Evolutionary conservation across 2,888 invertebrate species (phyloP).

Genomic region (Antitype chi): DNA sequence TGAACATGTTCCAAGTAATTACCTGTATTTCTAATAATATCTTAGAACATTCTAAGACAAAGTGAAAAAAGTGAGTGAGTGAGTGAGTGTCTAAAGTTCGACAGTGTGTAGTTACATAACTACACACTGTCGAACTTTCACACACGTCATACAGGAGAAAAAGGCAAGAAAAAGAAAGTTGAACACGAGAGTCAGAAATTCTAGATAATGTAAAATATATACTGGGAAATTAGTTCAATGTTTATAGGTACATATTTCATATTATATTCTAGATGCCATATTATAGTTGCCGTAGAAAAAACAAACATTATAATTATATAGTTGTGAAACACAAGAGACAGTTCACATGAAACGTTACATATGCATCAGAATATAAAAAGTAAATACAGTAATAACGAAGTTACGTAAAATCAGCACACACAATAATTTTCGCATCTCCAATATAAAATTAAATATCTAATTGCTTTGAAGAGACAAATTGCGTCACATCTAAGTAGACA

Average conservation of each 20-base stretch:
- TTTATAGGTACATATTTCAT: constrained; percentile 57
- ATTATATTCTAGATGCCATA: constrained; percentile 54
- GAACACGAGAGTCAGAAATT: constrained; percentile 33
- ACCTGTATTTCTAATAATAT: constrained; percentile 61
- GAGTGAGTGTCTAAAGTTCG: too few species aligned
- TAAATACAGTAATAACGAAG: constrained; percentile 26
- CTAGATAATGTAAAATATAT: constrained; percentile 42
- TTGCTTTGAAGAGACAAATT: constrained; percentile 20
- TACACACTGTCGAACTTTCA: constrained; percentile 63
- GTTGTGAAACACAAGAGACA: constrained; percentile 55
- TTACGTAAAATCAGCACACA: constrained; percentile 8
- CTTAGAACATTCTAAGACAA: too few species aligned
- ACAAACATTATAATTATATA: constrained; percentile 41
- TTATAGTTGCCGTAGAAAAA: constrained; percentile 55
- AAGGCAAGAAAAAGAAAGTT: constrained; percentile 59
- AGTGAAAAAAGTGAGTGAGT: too few species aligned
- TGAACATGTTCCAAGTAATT: constrained; percentile 62
- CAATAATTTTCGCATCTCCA: constrained; percentile 18
- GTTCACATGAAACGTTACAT: constrained; percentile 66
- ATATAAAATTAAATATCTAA: constrained; percentile 38
- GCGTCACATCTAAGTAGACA: constrained; percentile 26
- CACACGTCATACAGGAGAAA: constrained; percentile 44
- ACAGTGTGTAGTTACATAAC: too few species aligned
- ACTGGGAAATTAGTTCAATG: constrained; percentile 50
- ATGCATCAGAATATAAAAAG: constrained; percentile 17